phyloP scores from a whole-genome alignment of 2,797 vertebrate genomes.

The Gambelia wislizenii region DNA sequence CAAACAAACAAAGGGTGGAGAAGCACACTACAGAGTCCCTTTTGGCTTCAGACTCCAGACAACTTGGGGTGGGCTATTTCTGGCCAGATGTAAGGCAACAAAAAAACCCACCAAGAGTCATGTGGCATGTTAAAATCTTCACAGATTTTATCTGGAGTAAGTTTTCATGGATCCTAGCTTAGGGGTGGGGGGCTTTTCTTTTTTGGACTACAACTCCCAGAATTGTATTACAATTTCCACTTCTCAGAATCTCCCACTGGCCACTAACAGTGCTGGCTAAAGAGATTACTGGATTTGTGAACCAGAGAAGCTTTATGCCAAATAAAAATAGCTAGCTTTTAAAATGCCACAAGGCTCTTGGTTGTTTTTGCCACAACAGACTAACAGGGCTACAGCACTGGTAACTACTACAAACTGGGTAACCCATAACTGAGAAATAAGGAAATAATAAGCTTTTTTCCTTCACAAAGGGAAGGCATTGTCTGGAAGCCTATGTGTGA shows the following conservation, averaged over 20 bases:
- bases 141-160: background rate
- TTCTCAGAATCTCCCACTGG: too few relatives aligned
- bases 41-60: background rate
- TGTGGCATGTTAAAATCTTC: background rate
- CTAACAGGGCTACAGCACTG: background rate
- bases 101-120: background rate
- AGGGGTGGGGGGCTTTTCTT: too few relatives aligned
- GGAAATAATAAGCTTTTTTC: background rate
- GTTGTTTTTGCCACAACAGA: background rate
- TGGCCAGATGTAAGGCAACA: background rate
- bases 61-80: background rate
- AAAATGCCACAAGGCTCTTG: background rate
- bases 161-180: background rate
- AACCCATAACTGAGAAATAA: background rate
- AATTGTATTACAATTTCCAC: too few relatives aligned
- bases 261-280: too few relatives aligned
- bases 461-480: background rate
- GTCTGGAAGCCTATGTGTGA: background rate
- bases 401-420: background rate
- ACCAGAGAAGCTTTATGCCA: too few relatives aligned
- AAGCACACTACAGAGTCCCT: background rate
- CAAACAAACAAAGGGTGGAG: constrained; percentile 4
- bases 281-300: too few relatives aligned
- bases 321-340: background rate
- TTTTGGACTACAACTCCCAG: too few relatives aligned